Evolutionary conservation across 2,797 vertebrate genomes (phyloP).

Genomic region (Parambassis ranga): DNA sequence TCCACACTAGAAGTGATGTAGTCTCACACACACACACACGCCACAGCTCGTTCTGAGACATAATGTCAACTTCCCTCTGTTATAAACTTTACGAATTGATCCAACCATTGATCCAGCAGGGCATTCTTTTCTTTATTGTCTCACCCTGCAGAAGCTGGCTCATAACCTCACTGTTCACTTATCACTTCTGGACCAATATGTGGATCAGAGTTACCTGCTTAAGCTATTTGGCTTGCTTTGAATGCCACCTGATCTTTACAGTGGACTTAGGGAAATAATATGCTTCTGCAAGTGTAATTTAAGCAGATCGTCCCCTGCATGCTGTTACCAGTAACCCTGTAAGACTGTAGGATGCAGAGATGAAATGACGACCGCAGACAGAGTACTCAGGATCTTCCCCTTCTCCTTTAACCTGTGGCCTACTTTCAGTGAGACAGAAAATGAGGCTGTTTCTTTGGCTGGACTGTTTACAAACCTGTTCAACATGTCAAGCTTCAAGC

Average conservation of each 20-base stretch:
- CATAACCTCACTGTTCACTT: conserved; percentile 3
- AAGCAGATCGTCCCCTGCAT: conserved; percentile 39
- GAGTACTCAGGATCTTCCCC: conserved; percentile 25
- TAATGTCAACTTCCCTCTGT: conserved; percentile 9
- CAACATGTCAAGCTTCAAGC: neutral
- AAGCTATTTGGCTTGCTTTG: conserved; percentile 4
- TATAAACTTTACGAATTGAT: conserved; percentile 15
- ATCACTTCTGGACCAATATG: conserved; percentile 14
- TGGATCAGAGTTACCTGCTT: conserved; percentile 45
- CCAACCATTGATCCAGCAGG: neutral
- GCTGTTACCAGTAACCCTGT: conserved; percentile 60
- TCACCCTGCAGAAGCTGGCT: neutral
- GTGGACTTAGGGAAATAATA: conserved; percentile 51
- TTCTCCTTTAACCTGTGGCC: conserved; percentile 31
- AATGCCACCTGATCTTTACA: conserved; percentile 49
- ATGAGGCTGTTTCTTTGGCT: neutral
- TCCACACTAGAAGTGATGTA: neutral
- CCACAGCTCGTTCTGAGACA: neutral
- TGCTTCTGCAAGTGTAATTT: conserved; percentile 56
- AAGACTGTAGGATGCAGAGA: conserved; percentile 50
- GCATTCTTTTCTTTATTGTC: neutral
- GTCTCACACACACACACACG: neutral
- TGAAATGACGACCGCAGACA: conserved; percentile 40
- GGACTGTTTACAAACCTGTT: neutral
- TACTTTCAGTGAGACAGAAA: conserved; percentile 38